phyloP scores from a whole-genome alignment of 2,797 vertebrate species.

The Vipera latastei region DNA sequence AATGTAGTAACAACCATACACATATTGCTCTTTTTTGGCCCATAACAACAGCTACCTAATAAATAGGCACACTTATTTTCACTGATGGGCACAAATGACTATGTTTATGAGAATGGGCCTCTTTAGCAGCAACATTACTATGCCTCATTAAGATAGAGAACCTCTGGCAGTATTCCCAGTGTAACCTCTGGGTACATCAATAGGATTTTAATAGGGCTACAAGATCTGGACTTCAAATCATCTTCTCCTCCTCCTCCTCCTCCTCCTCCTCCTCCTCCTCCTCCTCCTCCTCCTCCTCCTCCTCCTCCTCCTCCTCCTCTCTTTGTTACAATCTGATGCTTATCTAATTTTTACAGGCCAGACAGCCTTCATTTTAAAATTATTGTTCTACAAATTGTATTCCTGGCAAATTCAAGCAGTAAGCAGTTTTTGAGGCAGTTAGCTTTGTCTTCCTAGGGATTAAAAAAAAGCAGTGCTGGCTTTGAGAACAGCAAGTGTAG shows the following conservation, averaged over 20 bases:
- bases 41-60: not conserved
- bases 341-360: not conserved
- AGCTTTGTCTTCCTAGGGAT: not conserved
- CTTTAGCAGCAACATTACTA: not conserved
- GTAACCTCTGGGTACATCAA: not conserved
- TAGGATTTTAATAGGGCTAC: not conserved
- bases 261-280: too few species aligned
- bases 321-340: not conserved
- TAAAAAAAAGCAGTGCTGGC: not conserved
- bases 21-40: not conserved
- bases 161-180: not conserved
- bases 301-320: not conserved
- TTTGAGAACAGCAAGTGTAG: not conserved
- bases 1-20: not conserved
- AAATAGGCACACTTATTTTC: not conserved
- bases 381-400: not conserved
- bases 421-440: not conserved
- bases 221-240: not conserved
- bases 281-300: not conserved
- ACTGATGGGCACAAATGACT: not conserved
- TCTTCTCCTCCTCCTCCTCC: not conserved
- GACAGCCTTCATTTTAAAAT: not conserved
- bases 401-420: not conserved
- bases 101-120: not conserved
- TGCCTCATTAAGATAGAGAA: not conserved